Evolutionary conservation across 2,888 invertebrate species (phyloP).

Genomic region (Gymnosoma rotundatum): DNA sequence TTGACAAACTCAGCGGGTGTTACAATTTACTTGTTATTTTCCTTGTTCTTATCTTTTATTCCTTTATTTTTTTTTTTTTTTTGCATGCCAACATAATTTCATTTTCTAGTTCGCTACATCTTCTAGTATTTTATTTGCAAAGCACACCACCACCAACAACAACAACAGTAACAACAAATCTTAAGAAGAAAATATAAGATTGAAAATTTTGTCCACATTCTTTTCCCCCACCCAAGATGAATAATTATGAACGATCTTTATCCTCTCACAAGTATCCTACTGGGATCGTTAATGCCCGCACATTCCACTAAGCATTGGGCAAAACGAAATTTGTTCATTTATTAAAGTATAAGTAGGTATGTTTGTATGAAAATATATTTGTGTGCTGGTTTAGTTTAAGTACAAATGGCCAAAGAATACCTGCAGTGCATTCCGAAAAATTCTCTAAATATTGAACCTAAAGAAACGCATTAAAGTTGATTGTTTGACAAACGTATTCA

Average conservation of each 20-base stretch:
- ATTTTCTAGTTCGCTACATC: constrained; percentile 44
- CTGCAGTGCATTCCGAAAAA: constrained; percentile 80
- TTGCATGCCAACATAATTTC: constrained; percentile 43
- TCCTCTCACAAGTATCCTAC: constrained; percentile 78
- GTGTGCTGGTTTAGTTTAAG: constrained; percentile 41
- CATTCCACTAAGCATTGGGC: constrained; percentile 71
- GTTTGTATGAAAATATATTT: not conserved
- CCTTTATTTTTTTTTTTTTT: constrained; percentile 8
- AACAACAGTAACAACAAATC: constrained; percentile 13
- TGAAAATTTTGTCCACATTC: constrained; percentile 41
- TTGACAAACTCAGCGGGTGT: constrained; percentile 80
- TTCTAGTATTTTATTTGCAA: constrained; percentile 49
- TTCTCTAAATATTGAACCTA: constrained; percentile 68
- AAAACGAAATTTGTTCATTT: constrained; percentile 21
- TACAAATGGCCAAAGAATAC: constrained; percentile 70
- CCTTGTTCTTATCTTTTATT: not conserved
- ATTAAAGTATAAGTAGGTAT: not conserved
- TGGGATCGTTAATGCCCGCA: constrained; percentile 80
- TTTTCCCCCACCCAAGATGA: constrained; percentile 79
- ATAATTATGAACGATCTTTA: constrained; percentile 82
- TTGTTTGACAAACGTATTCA: constrained; percentile 76
- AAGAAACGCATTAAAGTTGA: constrained; percentile 55
- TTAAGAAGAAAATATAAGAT: constrained; percentile 38
- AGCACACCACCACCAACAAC: not conserved
- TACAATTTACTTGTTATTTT: constrained; percentile 40